phyloP scores from a whole-genome alignment of 2,888 invertebrate species.

The Ariolimax columbianus region DNA sequence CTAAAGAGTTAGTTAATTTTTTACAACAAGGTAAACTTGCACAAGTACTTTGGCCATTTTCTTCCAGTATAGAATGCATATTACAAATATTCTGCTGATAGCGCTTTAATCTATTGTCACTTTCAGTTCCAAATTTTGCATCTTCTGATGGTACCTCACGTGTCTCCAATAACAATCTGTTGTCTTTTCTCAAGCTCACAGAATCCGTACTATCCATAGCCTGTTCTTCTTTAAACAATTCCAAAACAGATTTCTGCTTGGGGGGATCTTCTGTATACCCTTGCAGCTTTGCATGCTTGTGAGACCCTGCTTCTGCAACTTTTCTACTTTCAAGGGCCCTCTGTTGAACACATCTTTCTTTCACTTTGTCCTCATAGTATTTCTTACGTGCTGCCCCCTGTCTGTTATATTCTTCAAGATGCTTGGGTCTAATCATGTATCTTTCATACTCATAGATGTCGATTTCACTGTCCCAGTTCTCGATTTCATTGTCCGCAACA shows the following conservation, averaged over 20 bases:
- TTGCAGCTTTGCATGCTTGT: neutral
- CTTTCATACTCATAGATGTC: slow-evolving; percentile 38
- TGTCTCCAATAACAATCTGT: too few species aligned
- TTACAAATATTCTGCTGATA: neutral
- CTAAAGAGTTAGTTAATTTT: neutral
- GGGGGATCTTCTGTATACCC: neutral
- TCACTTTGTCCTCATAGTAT: slow-evolving; percentile 15
- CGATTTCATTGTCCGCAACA: slow-evolving; percentile 6
- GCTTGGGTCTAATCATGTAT: neutral
- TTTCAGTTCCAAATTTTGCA: neutral
- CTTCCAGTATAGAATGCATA: neutral
- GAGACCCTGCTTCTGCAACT: slow-evolving; percentile 5
- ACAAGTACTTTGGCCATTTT: neutral
- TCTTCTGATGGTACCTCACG: neutral
- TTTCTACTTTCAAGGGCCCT: slow-evolving; percentile 13
- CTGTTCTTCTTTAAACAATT: slow-evolving; percentile 30
- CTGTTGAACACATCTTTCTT: slow-evolving; percentile 8
- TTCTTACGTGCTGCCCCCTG: neutral
- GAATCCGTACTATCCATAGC: neutral
- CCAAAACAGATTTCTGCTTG: slow-evolving; percentile 23
- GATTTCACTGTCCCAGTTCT: slow-evolving; percentile 43
- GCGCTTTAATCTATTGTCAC: neutral
- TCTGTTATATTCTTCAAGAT: slow-evolving; percentile 22
- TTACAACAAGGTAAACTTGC: neutral
- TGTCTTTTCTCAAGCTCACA: neutral